These are phyloP conservation scores for Scomber scombrus DNA, from an alignment of 2,113 vertebrate genomes.

Conservation along the genomic window DNA sequence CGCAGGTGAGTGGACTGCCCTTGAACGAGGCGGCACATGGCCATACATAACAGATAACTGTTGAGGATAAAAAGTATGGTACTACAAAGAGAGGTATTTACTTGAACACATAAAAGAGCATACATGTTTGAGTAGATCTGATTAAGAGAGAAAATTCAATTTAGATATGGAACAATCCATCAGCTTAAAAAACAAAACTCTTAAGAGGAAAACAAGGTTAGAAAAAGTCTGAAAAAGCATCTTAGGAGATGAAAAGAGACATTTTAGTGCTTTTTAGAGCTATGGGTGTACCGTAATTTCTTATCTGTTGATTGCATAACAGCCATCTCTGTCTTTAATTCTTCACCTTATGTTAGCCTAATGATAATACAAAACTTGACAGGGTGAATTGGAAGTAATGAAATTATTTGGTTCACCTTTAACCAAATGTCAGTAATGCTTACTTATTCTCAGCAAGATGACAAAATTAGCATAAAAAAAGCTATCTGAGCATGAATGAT, in stretches of 20 bases:
- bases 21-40: conserved; percentile 60
- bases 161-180: conserved; percentile 47
- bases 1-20: conserved; percentile 66
- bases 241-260: conserved; percentile 15
- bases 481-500: conserved; percentile 38
- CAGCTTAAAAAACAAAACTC: conserved; percentile 10
- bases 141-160: conserved; percentile 62
- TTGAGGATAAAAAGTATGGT: conserved; percentile 16
- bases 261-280: neutral
- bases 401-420: conserved; percentile 51
- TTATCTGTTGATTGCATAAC: neutral
- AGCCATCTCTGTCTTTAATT: neutral
- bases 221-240: conserved; percentile 5
- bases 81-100: conserved; percentile 40
- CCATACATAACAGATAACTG: conserved; percentile 52
- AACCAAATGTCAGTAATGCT: conserved; percentile 43
- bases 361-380: conserved; percentile 35
- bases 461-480: conserved; percentile 34
- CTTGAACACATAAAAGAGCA: conserved; percentile 33
- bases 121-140: conserved; percentile 45
- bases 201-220: conserved; percentile 14
- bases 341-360: neutral
- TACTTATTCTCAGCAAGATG: conserved; percentile 28
- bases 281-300: neutral
- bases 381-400: conserved; percentile 33